These are phyloP conservation scores for Trachelus troglodyta DNA, from an alignment of 2,888 invertebrate species.

Conservation along the genomic window DNA sequence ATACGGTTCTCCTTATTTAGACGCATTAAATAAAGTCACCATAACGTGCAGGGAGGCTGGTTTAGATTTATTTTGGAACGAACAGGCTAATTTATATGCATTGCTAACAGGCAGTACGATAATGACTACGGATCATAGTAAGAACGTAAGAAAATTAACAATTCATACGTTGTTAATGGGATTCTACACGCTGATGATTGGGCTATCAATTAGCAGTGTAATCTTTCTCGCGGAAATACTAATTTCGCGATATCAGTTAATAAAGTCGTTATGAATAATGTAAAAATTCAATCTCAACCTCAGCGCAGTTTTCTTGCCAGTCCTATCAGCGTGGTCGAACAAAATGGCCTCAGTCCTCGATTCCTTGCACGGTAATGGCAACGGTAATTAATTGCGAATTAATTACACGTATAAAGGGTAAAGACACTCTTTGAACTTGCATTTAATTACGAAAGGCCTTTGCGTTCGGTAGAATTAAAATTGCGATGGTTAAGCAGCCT, in stretches of 20 bases:
- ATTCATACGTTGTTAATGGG: slow-evolving; percentile 4
- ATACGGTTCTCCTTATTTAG: slow-evolving; percentile 18
- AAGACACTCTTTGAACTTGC: slow-evolving; percentile 23
- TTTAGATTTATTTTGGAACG: slow-evolving; percentile 7
- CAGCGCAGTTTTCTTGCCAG: background rate
- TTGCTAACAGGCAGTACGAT: slow-evolving; percentile 6
- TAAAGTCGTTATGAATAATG: background rate
- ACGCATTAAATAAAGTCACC: slow-evolving; percentile 6
- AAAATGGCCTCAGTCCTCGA: background rate
- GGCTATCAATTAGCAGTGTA: slow-evolving; percentile 9
- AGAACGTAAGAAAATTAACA: slow-evolving; percentile 11
- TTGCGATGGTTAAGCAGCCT: slow-evolving; percentile 31
- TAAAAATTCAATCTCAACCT: background rate
- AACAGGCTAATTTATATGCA: background rate
- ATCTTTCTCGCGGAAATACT: background rate
- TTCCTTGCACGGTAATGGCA: background rate
- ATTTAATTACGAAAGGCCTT: slow-evolving; percentile 37
- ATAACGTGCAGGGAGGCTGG: slow-evolving; percentile 11
- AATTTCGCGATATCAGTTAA: background rate
- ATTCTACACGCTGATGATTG: slow-evolving; percentile 8
- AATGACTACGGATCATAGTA: background rate
- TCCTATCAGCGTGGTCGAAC: background rate
- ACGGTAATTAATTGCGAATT: slow-evolving; percentile 31
- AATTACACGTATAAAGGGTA: slow-evolving; percentile 14
- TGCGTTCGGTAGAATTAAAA: slow-evolving; percentile 8